phyloP scores from a whole-genome alignment of 2,888 invertebrate species.

The Ectropis crepuscularia region DNA sequence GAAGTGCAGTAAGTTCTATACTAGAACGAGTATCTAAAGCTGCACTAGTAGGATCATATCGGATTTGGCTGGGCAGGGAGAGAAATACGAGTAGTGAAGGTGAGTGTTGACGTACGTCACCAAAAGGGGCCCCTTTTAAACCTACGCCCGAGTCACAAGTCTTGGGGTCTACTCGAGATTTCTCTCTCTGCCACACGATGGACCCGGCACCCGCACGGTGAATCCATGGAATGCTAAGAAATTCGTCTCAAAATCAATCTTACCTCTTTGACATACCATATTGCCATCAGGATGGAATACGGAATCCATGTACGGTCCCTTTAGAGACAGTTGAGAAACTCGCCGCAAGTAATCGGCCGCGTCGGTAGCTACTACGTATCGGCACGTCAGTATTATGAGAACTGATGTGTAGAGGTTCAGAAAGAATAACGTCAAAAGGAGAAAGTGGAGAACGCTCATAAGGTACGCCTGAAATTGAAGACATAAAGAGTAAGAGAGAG shows the following conservation, averaged over 20 bases:
- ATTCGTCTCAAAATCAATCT: slow-evolving; percentile 33
- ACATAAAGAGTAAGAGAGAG: background rate
- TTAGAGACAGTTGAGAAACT: slow-evolving; percentile 50
- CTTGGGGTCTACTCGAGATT: too few species aligned
- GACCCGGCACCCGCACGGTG: too few species aligned
- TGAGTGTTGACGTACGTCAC: too few species aligned
- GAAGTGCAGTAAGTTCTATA: too few species aligned
- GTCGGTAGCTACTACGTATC: slow-evolving; percentile 62
- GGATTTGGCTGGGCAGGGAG: too few species aligned
- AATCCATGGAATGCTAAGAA: too few species aligned
- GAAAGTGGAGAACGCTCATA: slow-evolving; percentile 78
- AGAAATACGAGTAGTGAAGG: too few species aligned
- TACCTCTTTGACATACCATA: slow-evolving; percentile 72
- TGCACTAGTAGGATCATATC: too few species aligned
- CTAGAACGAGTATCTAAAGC: too few species aligned
- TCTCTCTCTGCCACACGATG: too few species aligned
- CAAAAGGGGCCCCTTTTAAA: too few species aligned
- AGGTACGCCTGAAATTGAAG: slow-evolving; percentile 72
- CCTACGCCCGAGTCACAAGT: too few species aligned
- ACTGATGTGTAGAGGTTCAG: slow-evolving; percentile 75
- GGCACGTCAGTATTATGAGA: slow-evolving; percentile 72
- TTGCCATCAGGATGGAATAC: slow-evolving; percentile 64
- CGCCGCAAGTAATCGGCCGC: slow-evolving; percentile 55
- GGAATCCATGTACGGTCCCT: slow-evolving; percentile 58
- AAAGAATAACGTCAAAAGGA: slow-evolving; percentile 75